phyloP scores from a whole-genome alignment of 2,797 vertebrate species.

The Zalophus californianus region DNA sequence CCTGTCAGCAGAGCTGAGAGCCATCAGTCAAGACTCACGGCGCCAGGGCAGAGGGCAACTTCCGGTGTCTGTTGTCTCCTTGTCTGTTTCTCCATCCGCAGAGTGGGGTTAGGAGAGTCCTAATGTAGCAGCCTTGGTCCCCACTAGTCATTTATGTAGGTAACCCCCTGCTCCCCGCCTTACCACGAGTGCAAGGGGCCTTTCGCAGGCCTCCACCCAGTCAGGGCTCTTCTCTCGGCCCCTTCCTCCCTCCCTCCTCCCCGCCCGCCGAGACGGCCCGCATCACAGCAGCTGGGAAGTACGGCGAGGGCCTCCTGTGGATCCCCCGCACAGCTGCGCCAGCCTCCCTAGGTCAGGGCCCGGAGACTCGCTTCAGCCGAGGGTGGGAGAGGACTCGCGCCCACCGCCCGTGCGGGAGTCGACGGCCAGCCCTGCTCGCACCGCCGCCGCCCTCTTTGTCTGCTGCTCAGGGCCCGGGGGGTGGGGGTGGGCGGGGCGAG shows the following conservation, averaged over 20 bases:
- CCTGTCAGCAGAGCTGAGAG: neutral
- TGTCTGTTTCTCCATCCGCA: neutral
- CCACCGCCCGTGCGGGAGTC: too few relatives aligned
- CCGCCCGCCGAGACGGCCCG: neutral
- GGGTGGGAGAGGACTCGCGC: neutral
- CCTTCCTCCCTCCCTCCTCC: neutral
- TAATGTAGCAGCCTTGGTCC: neutral
- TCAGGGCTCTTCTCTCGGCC: neutral
- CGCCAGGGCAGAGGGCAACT: neutral
- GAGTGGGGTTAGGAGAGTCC: neutral
- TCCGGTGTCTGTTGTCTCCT: neutral
- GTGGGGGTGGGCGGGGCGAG: conserved; percentile 27
- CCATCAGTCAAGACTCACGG: neutral
- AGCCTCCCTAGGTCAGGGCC: neutral
- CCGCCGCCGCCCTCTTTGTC: conserved; percentile 52
- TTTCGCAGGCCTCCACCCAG: neutral
- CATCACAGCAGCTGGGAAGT: neutral
- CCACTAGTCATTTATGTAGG: neutral
- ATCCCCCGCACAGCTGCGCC: neutral
- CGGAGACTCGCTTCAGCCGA: too few relatives aligned
- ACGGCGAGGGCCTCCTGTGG: neutral
- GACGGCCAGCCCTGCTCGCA: fast-evolving
- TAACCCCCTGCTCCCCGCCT: neutral
- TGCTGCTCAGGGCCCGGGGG: neutral
- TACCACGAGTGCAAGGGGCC: neutral